phyloP scores from a whole-genome alignment of 2,113 vertebrate genomes.

The Anser cygnoides region DNA sequence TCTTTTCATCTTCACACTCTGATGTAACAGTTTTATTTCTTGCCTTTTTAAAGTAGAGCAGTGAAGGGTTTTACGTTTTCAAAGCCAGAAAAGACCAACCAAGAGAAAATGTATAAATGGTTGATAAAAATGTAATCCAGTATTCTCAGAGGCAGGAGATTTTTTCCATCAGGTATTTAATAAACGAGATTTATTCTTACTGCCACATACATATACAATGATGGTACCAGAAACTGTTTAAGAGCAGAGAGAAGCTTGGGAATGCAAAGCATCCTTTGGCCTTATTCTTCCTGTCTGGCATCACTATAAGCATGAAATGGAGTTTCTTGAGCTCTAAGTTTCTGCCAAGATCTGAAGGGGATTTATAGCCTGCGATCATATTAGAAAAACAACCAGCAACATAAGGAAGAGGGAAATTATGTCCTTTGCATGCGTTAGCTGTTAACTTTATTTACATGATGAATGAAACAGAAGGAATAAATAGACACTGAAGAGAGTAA shows the following conservation, averaged over 20 bases:
- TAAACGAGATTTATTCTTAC: background rate
- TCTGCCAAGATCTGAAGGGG: background rate
- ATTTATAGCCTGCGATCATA: background rate
- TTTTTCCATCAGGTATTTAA: background rate
- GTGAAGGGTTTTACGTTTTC: background rate
- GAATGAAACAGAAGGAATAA: slow-evolving; percentile 2
- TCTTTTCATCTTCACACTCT: background rate
- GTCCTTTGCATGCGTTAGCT: background rate
- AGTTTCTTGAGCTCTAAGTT: background rate
- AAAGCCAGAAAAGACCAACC: background rate
- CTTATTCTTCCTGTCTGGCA: background rate
- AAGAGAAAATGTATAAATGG: background rate
- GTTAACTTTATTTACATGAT: slow-evolving; percentile 4
- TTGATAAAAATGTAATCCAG: background rate
- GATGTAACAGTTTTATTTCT: background rate
- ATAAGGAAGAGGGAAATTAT: background rate
- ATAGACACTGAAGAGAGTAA: background rate
- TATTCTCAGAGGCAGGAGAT: background rate
- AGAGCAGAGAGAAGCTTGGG: background rate
- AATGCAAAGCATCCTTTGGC: background rate
- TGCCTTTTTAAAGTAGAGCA: background rate
- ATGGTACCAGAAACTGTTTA: background rate
- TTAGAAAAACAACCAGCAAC: background rate
- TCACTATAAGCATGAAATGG: background rate
- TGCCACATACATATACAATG: background rate